phyloP scores from a whole-genome alignment of 2,113 vertebrate genomes.

The Aphelocoma coerulescens region DNA sequence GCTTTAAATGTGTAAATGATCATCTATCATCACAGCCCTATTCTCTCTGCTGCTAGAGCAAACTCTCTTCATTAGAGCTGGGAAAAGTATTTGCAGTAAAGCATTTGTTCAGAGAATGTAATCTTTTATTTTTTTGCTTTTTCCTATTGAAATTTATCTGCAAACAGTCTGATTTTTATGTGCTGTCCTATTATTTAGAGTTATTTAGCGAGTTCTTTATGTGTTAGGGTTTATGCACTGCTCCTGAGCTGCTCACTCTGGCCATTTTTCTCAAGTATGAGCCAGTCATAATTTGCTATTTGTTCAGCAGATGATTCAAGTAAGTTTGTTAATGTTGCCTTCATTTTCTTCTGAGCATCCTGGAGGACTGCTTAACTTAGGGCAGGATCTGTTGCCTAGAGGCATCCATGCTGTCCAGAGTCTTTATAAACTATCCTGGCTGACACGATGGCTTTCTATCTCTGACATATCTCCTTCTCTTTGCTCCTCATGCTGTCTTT shows the following conservation, averaged over 20 bases:
- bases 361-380: not conserved
- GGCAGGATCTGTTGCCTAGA: not conserved
- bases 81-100: not conserved
- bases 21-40: not conserved
- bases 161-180: constrained; percentile 11
- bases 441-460: not conserved
- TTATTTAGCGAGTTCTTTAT: not conserved
- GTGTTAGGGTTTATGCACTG: not conserved
- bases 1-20: not conserved
- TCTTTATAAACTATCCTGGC: not conserved
- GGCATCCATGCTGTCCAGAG: not conserved
- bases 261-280: not conserved
- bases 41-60: not conserved
- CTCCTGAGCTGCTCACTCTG: not conserved
- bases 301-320: not conserved
- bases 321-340: not conserved
- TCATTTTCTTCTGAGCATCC: not conserved
- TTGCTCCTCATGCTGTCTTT: not conserved
- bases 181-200: not conserved
- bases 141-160: not conserved
- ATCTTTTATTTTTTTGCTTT: not conserved
- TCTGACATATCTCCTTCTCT: not conserved
- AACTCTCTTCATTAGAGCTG: not conserved
- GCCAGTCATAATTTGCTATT: not conserved
- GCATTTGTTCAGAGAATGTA: not conserved